Percentiles rank a stretch among this genome's conserved stretches.
phyloP scores from a whole-genome alignment of 2,888 invertebrate genomes.

The Drosophila glabriapex region DNA sequence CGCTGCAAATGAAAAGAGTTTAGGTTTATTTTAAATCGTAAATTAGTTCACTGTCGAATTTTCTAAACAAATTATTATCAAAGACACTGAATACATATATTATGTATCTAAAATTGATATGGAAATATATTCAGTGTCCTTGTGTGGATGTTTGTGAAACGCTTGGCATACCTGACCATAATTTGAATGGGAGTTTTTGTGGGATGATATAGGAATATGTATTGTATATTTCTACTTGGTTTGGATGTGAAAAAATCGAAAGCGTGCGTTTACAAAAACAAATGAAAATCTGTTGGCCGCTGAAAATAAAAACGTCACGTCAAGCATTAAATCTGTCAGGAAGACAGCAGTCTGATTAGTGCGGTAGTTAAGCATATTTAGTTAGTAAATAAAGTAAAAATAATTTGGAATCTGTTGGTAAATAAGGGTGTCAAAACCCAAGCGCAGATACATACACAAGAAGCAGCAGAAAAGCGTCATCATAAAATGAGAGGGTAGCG shows the following conservation, averaged over 20 bases:
- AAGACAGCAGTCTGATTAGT: conserved; percentile 5
- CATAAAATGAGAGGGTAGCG: conserved; percentile 34
- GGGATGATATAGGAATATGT: conserved; percentile 19
- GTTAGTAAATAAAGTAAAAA: conserved; percentile 4
- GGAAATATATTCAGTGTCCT: conserved; percentile 5
- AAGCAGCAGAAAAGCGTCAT: conserved; percentile 9
- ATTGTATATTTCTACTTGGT: conserved; percentile 5
- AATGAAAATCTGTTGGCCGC: conserved; percentile 15
- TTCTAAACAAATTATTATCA: neutral
- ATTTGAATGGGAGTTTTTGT: conserved; percentile 48
- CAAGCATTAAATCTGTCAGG: conserved; percentile 24
- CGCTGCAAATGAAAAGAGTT: conserved; percentile 47
- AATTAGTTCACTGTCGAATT: neutral
- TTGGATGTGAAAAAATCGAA: conserved; percentile 15
- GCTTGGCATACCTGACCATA: conserved; percentile 70
- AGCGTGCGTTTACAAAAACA: conserved; percentile 41
- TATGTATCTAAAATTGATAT: neutral
- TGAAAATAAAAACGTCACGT: conserved; percentile 43
- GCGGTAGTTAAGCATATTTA: neutral
- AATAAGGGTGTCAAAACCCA: conserved; percentile 48
- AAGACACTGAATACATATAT: neutral
- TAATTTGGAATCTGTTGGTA: conserved; percentile 7
- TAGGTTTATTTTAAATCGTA: neutral
- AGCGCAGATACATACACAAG: conserved; percentile 47
- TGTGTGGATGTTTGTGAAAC: neutral